Evolutionary conservation across 35 echinoderm and acorn worm species (phyloP).

Genomic region (Apostichopus californicus): DNA sequence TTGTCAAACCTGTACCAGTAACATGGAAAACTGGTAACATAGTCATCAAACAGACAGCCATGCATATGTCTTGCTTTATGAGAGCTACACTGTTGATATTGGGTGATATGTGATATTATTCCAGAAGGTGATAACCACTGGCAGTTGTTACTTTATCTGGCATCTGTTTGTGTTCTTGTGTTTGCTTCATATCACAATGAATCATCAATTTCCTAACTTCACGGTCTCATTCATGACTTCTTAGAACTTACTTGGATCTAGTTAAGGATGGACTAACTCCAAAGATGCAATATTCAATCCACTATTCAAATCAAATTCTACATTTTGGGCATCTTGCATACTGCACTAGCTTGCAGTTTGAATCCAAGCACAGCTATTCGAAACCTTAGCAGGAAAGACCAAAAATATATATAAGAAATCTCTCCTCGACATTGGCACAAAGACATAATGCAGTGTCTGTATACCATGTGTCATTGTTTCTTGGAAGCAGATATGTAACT

Average conservation of each 20-base stretch:
- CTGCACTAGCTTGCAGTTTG: conserved; percentile 19
- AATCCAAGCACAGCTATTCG: conserved; percentile 25
- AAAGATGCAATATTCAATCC: background rate
- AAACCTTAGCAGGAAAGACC: conserved; percentile 19
- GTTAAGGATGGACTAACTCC: background rate
- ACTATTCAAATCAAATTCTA: background rate
- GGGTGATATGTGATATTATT: too few relatives aligned
- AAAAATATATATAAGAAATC: conserved; percentile 15
- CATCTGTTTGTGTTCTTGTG: background rate
- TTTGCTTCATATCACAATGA: background rate
- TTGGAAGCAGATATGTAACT: background rate
- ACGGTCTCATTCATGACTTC: background rate
- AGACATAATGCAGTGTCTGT: background rate
- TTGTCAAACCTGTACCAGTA: background rate
- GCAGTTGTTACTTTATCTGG: background rate
- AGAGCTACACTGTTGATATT: too few relatives aligned
- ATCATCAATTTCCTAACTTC: background rate
- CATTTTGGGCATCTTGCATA: background rate
- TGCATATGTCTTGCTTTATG: too few relatives aligned
- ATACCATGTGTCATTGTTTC: background rate
- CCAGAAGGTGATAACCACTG: too few relatives aligned
- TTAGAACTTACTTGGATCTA: background rate
- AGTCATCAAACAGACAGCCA: too few relatives aligned
- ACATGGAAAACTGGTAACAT: background rate
- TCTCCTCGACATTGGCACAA: conserved; percentile 29